A percentile compares a stretch with the other conserved stretches of the same genome.
These are phyloP conservation scores for Tonatia bakeri DNA, from an alignment of 2,113 vertebrate species.

Conservation along the genomic window DNA sequence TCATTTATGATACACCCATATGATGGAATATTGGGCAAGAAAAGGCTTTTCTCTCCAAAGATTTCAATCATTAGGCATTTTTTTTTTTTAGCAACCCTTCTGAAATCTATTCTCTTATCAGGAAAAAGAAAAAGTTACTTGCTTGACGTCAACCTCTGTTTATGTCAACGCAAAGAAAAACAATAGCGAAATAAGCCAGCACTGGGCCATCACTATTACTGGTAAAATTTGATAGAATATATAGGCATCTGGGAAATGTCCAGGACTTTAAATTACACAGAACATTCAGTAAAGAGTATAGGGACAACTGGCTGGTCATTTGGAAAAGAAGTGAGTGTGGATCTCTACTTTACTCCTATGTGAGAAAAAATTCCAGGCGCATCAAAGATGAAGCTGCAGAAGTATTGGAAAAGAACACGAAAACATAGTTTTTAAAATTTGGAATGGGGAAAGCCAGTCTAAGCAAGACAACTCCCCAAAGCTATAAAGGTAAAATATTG, in stretches of 20 bases:
- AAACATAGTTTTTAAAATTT: neutral
- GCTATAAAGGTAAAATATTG: neutral
- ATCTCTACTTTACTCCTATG: neutral
- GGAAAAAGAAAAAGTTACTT: neutral
- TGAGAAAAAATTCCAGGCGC: neutral
- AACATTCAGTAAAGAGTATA: neutral
- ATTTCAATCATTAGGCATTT: neutral
- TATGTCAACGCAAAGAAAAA: neutral
- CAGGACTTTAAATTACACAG: neutral
- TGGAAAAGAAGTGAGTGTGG: neutral
- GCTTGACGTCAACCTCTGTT: neutral
- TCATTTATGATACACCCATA: neutral
- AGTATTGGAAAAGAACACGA: neutral
- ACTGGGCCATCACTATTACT: neutral
- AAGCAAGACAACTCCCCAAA: neutral
- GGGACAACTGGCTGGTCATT: neutral
- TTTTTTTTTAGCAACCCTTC: neutral
- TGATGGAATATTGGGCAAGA: neutral
- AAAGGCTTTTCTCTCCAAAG: neutral
- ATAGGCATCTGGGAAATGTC: neutral
- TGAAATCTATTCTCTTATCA: neutral
- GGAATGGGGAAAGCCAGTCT: neutral
- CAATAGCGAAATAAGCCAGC: neutral
- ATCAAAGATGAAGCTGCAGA: neutral
- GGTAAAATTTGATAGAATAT: neutral